These are phyloP conservation scores for Actinopyga echinites DNA, from an alignment of 53 echinoderm and acorn worm genomes.

Conservation along the genomic window DNA sequence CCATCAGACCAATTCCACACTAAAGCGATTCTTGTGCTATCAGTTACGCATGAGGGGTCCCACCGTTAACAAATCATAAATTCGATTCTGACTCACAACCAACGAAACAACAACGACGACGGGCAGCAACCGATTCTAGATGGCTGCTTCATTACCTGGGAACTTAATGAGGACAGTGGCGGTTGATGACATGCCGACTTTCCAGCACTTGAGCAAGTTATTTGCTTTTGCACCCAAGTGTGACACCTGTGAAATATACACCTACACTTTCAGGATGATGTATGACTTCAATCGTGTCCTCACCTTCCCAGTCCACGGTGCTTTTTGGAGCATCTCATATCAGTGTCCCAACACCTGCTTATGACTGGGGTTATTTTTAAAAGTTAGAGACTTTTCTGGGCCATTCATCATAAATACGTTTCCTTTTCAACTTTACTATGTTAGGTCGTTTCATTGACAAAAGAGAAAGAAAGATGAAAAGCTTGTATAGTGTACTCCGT, in stretches of 20 bases:
- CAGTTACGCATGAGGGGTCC: conserved; percentile 22
- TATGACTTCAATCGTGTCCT: conserved; percentile 1
- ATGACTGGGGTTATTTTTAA: conserved; percentile 3
- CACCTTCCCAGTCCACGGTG: background rate
- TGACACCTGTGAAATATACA: conserved; percentile 42
- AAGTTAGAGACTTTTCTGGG: conserved; percentile 17
- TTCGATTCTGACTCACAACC: conserved; percentile 21
- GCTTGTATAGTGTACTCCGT: no score
- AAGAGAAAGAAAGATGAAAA: no score
- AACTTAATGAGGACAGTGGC: conserved; percentile 23
- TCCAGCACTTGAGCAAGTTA: conserved; percentile 48
- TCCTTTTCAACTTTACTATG: no score
- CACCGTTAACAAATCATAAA: conserved; percentile 19
- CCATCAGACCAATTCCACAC: background rate
- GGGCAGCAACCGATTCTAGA: background rate
- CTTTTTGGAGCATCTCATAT: conserved; percentile 22
- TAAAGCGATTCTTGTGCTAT: conserved; percentile 19
- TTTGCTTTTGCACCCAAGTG: conserved; percentile 43
- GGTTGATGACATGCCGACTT: conserved; percentile 39
- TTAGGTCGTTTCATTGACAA: no score
- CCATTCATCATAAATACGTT: conserved; percentile 2
- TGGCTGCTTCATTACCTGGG: conserved; percentile 33
- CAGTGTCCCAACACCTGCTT: conserved; percentile 28
- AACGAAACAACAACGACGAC: background rate
- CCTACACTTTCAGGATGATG: conserved; percentile 7